These are phyloP conservation scores for Solenodon paradoxus DNA, from an alignment of 2,113 vertebrate genomes.

Conservation along the genomic window DNA sequence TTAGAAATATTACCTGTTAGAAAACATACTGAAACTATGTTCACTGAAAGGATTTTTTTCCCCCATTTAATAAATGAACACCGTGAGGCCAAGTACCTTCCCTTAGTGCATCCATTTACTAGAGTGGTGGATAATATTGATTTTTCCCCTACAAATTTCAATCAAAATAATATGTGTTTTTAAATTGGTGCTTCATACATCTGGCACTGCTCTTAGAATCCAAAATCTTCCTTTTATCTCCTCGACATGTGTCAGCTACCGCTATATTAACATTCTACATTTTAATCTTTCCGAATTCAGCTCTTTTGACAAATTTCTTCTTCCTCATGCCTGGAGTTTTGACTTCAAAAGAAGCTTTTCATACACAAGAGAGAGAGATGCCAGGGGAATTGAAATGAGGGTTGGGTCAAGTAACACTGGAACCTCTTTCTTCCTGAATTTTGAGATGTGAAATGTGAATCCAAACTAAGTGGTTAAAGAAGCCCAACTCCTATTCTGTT, in stretches of 20 bases:
- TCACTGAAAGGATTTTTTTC: background rate
- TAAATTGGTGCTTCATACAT: background rate
- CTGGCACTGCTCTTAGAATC: background rate
- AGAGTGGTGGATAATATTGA: conserved; percentile 66
- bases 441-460: background rate
- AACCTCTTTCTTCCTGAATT: background rate
- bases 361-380: conserved; percentile 2
- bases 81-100: background rate
- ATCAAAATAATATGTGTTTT: conserved; percentile 58
- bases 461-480: background rate
- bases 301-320: conserved; percentile 55
- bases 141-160: conserved; percentile 56
- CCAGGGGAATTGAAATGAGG: background rate
- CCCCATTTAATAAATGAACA: conserved; percentile 37
- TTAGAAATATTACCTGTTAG: conserved; percentile 24
- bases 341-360: conserved; percentile 65
- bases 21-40: background rate
- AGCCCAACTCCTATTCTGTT: background rate
- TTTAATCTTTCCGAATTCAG: conserved; percentile 56
- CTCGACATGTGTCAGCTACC: conserved; percentile 61
- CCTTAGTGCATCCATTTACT: conserved; percentile 34
- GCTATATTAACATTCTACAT: conserved; percentile 60
- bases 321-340: conserved; percentile 40
- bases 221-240: conserved; percentile 56
- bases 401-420: background rate